phyloP scores from a whole-genome alignment of 2,797 vertebrate genomes.

The Pangasius macronema region DNA sequence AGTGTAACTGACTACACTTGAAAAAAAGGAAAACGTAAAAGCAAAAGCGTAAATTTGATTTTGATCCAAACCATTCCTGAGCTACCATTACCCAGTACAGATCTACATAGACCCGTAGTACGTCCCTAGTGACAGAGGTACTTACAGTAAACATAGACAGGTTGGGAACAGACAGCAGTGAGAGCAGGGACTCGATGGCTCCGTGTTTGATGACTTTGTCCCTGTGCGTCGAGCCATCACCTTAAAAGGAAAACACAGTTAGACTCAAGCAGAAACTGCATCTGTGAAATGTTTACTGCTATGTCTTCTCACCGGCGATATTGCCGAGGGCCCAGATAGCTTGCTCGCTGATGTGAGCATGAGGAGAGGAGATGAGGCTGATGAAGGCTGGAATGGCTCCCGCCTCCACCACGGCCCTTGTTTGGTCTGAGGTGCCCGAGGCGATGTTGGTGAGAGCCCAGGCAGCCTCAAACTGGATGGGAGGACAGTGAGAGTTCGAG shows the following conservation, averaged over 20 bases:
- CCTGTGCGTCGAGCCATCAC: conserved; percentile 88
- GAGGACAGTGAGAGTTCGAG: conserved; percentile 77
- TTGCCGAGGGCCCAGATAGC: conserved; percentile 97
- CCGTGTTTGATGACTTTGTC: conserved; percentile 94
- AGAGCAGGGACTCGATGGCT: conserved; percentile 84
- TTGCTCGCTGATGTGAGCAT: conserved; percentile 93
- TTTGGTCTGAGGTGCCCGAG: conserved; percentile 91
- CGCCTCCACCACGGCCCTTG: conserved; percentile 88
- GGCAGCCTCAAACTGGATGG: conserved; percentile 94
- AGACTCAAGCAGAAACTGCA: not conserved
- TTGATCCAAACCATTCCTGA: not conserved
- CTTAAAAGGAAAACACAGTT: conserved; percentile 64
- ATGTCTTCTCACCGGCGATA: conserved; percentile 83
- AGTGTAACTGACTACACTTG: not conserved
- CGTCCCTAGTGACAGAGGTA: conserved; percentile 37
- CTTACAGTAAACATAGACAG: conserved; percentile 84
- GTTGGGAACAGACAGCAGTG: conserved; percentile 85
- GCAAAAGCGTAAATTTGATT: not conserved
- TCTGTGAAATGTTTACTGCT: not conserved
- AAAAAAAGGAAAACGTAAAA: not conserved
- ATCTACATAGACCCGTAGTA: not conserved
- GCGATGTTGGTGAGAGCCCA: conserved; percentile 98
- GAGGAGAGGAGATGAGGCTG: conserved; percentile 82
- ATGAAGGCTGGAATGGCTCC: conserved; percentile 93
- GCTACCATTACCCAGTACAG: not conserved